Percentiles rank a stretch among this genome's conserved stretches.
Conservation (phyloP, 2,888 invertebrate species). For the Heliconius charithonia region DNA sequence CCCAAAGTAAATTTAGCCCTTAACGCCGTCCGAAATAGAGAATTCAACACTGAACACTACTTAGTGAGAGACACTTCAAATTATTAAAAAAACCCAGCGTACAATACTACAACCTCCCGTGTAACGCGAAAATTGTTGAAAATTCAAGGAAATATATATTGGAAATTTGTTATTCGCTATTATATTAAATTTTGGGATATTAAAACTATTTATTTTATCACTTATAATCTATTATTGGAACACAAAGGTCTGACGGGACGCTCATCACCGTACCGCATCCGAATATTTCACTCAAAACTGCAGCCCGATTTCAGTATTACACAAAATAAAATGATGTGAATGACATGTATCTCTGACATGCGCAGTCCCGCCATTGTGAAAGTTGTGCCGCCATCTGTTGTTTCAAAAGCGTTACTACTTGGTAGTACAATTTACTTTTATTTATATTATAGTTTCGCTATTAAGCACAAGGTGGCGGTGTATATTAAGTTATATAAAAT, state of each 20-base stretch:
- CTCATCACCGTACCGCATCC: conserved; percentile 67
- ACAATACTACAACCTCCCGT: conserved; percentile 36
- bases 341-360: conserved; percentile 81
- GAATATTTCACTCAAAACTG: conserved; percentile 70
- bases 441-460: conserved; percentile 45
- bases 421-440: background rate
- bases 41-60: conserved; percentile 61
- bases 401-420: background rate
- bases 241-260: conserved; percentile 61
- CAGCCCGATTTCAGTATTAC: conserved; percentile 72
- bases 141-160: conserved; percentile 55
- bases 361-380: conserved; percentile 64
- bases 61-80: conserved; percentile 62
- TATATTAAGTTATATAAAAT: background rate
- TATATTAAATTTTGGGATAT: conserved; percentile 54
- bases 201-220: conserved; percentile 49
- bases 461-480: conserved; percentile 30
- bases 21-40: conserved; percentile 76
- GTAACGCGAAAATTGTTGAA: conserved; percentile 56
- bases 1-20: conserved; percentile 68
- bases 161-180: conserved; percentile 46
- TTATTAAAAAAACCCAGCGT: conserved; percentile 57
- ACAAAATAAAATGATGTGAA: conserved; percentile 77
- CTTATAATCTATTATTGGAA: conserved; percentile 58
- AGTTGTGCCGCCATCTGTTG: conserved; percentile 58